A percentile compares a stretch with the other conserved stretches of the same genome.
Conservation (phyloP, 2,888 invertebrate genomes). For the Geotrupes spiniger region DNA sequence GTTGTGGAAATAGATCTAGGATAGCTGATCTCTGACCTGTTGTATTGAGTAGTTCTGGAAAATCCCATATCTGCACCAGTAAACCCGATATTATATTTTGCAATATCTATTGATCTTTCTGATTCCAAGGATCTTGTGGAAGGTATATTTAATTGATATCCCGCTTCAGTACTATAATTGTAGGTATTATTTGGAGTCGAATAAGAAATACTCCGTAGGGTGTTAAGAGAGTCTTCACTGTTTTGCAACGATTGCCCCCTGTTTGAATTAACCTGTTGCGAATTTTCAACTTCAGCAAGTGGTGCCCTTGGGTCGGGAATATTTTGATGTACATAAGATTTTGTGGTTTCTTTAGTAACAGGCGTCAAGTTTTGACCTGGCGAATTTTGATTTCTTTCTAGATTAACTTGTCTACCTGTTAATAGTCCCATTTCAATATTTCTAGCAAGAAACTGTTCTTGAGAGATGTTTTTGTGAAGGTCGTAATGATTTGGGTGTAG, state of each 20-base stretch:
- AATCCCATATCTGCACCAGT: slow-evolving; percentile 42
- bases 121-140: slow-evolving; percentile 30
- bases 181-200: slow-evolving; percentile 26
- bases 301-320: slow-evolving; percentile 40
- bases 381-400: slow-evolving; percentile 2
- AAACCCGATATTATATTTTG: slow-evolving; percentile 48
- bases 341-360: slow-evolving; percentile 26
- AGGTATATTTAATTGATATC: slow-evolving; percentile 41
- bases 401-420: slow-evolving; percentile 21
- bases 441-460: slow-evolving; percentile 27
- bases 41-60: slow-evolving; percentile 31
- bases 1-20: slow-evolving; percentile 17
- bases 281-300: slow-evolving; percentile 3
- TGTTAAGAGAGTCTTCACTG: slow-evolving; percentile 5
- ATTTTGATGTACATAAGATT: slow-evolving; percentile 40
- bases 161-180: slow-evolving; percentile 33
- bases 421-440: slow-evolving; percentile 26
- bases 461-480: slow-evolving; percentile 21
- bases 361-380: slow-evolving; percentile 10
- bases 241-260: not conserved
- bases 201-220: slow-evolving; percentile 11
- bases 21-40: slow-evolving; percentile 28
- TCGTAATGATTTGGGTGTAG: slow-evolving; percentile 14
- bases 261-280: slow-evolving; percentile 12
- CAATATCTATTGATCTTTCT: slow-evolving; percentile 42